Evolutionary conservation across 37 sponge, comb jelly and placozoan species (phyloP).

Genomic region (Chondrilla cf. caribensis): DNA sequence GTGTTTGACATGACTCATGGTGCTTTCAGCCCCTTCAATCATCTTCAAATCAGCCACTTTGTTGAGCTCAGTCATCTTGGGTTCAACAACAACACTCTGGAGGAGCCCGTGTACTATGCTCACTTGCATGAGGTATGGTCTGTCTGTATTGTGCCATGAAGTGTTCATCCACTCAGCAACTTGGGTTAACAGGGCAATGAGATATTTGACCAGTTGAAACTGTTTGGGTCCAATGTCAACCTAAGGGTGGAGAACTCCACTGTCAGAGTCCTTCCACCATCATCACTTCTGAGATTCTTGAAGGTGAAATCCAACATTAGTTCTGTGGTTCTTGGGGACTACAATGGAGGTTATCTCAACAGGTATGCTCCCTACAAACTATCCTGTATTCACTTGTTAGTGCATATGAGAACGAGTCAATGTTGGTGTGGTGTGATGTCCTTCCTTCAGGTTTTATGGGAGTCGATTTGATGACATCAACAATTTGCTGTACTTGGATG

Average conservation of each 20-base stretch:
- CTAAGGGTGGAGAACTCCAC: background rate
- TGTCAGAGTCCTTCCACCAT: constrained; percentile 35
- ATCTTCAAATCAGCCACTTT: constrained; percentile 30
- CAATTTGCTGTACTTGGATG: constrained; percentile 20
- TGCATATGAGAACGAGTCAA: no score
- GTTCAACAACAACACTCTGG: background rate
- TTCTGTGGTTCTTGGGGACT: constrained; percentile 45
- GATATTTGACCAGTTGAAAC: background rate
- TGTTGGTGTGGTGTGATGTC: no score
- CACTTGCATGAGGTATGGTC: background rate
- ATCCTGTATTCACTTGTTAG: no score
- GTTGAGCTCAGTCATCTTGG: constrained; percentile 74
- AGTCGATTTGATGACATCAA: constrained; percentile 50
- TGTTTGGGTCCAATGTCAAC: background rate
- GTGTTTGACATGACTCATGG: constrained; percentile 69
- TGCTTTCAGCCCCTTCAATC: constrained; percentile 35
- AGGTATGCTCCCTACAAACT: constrained; percentile 31
- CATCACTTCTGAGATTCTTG: constrained; percentile 64
- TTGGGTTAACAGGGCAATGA: background rate
- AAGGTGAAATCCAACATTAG: constrained; percentile 16
- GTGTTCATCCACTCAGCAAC: background rate
- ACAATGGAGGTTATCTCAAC: constrained; percentile 36
- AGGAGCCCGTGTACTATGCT: background rate
- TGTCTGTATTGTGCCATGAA: background rate
- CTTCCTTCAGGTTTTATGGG: constrained; percentile 67